Base-by-base conservation (phyloP, 2,113 vertebrate species). In the Neoarius graeffei region DNA sequence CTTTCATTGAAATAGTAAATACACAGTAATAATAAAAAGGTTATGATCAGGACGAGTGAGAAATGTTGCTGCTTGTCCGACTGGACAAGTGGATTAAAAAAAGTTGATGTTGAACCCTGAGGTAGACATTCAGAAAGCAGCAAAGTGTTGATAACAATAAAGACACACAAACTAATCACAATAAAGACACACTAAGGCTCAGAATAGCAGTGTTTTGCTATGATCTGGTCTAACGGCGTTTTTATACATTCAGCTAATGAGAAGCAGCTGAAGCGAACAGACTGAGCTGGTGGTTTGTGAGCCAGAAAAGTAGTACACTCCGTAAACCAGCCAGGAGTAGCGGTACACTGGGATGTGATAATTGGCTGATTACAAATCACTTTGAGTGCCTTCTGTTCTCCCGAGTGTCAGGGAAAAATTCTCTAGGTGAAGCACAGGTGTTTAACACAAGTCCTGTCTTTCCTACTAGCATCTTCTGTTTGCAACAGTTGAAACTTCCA, bases 401-500 rank as follows among this genome's bases (percentile, higher is more conserved):
- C 57, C 19, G 84, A 48, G 50, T 80, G 23, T 73, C 25, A 83
- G 67, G 80, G 35, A 56, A 52, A 35, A 80, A 80, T 84, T 90
- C 56, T 82, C 81, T 42, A 79, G 59, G 42, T 57, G 54, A 88
- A 77, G 54, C 79, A 9, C 89, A 88, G 84, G 57, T 86, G 84
- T 88, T 84, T 88, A 81, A 59, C 81, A 73, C 23, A 50, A 4
- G 48, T 62, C 57, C 56, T 79, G 27, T 84, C 76, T 87, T 74
- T 67, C 54, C 30, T 81, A 67, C 81, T 11, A 54, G 73, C 10
- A 13, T 10, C 85, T 85, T 66, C 30, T 50, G 85, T 80, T 74
- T 88, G 30, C 79, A 85, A 76, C 48, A 60, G 17, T 50, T 67
- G 81, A 85, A 88, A 60, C 79, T 73, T 86, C 85, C 79, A 74